These are phyloP conservation scores for Trogon surrucura DNA, from an alignment of 2,113 vertebrate genomes.

Conservation along the genomic window DNA sequence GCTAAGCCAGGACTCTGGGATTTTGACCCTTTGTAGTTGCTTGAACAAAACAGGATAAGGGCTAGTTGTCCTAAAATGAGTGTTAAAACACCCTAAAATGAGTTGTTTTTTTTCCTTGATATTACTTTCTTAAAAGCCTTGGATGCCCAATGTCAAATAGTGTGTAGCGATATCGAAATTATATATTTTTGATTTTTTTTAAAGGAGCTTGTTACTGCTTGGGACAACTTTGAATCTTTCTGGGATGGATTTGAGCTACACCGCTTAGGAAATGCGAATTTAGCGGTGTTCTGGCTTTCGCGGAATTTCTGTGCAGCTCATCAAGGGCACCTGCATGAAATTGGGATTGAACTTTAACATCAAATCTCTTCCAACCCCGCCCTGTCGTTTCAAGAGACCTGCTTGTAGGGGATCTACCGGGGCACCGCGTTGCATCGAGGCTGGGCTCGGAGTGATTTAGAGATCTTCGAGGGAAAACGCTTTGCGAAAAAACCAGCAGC, in stretches of 20 bases:
- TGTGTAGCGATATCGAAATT: accelerated
- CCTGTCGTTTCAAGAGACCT: neutral
- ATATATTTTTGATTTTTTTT: neutral
- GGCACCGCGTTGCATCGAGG: neutral
- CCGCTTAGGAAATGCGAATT: neutral
- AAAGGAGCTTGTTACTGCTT: neutral
- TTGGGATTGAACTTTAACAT: neutral
- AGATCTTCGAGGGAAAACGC: neutral
- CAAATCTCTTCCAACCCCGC: neutral
- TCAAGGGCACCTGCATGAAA: neutral
- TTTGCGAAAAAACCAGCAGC: neutral
- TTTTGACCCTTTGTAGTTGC: neutral
- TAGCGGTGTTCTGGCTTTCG: neutral
- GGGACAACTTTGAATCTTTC: neutral
- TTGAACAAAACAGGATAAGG: neutral
- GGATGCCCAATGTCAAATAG: neutral
- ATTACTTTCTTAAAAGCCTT: neutral
- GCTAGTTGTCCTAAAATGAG: neutral
- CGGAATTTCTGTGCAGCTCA: neutral
- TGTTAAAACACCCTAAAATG: neutral
- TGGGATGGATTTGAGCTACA: neutral
- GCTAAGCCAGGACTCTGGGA: neutral
- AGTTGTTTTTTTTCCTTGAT: neutral
- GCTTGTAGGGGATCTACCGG: neutral
- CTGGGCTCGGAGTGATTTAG: neutral